Base-by-base conservation (phyloP, 1,140 invertebrate genomes). In the Notospermus geniculatus region DNA sequence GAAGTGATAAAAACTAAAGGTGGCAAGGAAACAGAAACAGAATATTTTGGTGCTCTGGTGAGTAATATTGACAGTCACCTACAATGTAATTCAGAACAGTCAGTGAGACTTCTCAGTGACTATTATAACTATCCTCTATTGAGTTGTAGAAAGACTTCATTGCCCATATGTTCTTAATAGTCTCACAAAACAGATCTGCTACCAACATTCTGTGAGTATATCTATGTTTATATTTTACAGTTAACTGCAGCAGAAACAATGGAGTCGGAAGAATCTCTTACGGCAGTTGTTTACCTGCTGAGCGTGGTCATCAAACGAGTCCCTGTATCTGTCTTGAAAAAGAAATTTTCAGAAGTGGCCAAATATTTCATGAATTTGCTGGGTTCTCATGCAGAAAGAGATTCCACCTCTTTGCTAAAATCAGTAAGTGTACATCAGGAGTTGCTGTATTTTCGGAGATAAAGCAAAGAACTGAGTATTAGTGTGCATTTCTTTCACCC, bases 1-100 rank as follows among this genome's bases (percentile, higher is more conserved):
- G 94, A 97, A 79, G 87, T 95, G 2, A 95, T 98, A 60, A 94
- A 93, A 74, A 85, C 88, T 65, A 87, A 91, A 64, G 88, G 87
- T n/a, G 94, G 93, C 11, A 87, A 85, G 30, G 93, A 96, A 80
- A 86, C 88, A 2, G 89, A 91, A 53, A 93, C 91, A 1, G 94
- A 97, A 83, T 98, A 97, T 84, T 97, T 93, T 83, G 91, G 88
- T 62, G 88, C 91, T 55, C 81, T 97, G 80, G 89, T 93, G 84
- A 84, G 80, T 82, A 58, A n/a, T n/a, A 13, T 13, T 43, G 11
- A 43, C 39, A 43, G 39, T 43, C 11, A 13, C 39, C 39, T 43
- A 43, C 39, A 43, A 13, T 13, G 39, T 43, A 43, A 43, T 43
- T 43, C 19, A 11, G 11, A 13, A 13, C 39, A 43, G 11, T 43